phyloP scores from a whole-genome alignment of 2,797 vertebrate genomes.

The Sebastes oblongus region DNA sequence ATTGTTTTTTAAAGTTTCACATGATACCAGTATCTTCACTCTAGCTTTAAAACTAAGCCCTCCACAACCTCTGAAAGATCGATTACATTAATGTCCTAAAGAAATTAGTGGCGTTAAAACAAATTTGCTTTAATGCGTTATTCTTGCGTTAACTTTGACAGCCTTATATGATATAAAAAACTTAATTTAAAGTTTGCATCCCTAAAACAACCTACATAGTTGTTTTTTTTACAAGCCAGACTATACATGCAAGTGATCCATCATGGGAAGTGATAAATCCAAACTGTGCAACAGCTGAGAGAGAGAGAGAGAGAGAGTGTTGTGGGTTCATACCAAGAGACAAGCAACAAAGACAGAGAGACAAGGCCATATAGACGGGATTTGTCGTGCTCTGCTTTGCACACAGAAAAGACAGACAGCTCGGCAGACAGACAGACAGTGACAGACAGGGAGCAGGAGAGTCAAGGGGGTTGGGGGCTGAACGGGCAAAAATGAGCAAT shows the following conservation, averaged over 20 bases:
- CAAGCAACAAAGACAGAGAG: background rate
- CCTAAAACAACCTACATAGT: background rate
- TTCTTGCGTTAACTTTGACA: too few relatives aligned
- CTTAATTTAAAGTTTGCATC: background rate
- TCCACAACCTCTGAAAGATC: too few relatives aligned
- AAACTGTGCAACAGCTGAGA: background rate
- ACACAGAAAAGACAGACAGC: background rate
- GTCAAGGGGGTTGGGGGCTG: constrained; percentile 10
- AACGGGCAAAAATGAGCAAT: constrained; percentile 25
- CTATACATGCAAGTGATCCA: background rate
- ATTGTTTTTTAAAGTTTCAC: too few relatives aligned
- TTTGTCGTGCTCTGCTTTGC: constrained; percentile 1
- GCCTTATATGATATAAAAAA: too few relatives aligned
- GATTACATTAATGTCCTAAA: too few relatives aligned
- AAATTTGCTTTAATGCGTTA: too few relatives aligned
- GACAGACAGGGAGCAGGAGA: background rate
- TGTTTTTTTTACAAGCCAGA: background rate
- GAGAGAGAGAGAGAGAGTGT: background rate
- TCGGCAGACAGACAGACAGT: background rate
- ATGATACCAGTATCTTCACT: too few relatives aligned
- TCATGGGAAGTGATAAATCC: background rate
- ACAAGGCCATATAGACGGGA: background rate
- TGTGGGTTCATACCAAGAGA: background rate
- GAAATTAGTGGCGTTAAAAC: too few relatives aligned
- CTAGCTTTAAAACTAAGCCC: too few relatives aligned